Base-by-base conservation (phyloP, 2,113 vertebrate species). In the Grantiella picta region DNA sequence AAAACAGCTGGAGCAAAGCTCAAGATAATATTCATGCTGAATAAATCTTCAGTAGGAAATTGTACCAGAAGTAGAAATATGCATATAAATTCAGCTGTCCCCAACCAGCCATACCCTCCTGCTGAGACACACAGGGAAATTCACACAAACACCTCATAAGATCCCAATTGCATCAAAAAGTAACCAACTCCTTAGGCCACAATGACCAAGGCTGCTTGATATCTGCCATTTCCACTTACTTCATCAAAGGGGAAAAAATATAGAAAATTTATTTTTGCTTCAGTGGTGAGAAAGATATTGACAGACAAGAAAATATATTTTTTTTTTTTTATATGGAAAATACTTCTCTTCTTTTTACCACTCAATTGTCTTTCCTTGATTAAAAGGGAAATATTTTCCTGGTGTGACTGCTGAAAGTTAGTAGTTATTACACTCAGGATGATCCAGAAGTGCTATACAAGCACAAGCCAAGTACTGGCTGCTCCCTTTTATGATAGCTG, bases 161-260 rank as follows among this genome's bases (percentile, higher is more conserved):
- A 13, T 73, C 59, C 40, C 57, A 42, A 1, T 0, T 18, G 18
- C 24, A 44, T 13, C 36, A 5, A 27, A 42, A 72, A 47, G 4
- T 8, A n/a, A 27, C 29, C 27, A 77, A 9, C 3, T 4, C 23
- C 25, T 27, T 0, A 8, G 19, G 12, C 12, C 27, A 25, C 23
- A 4, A 1, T 8, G 6, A 2, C 35, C n/a, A 35, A 57, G 36
- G 56, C 24, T 36, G 22, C 12, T n/a, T 19, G 19, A 7, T 1
- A 12, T 0, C 2, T 56, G 60, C 24, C 25, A 15, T 35, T 42
- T 33, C 45, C 66, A 82, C 22, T 36, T 31, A 52, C 27, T 20
- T 15, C 6, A 20, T 17, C 45, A 54, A 53, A 33, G 10, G 16
- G 14, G 5, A 16, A 24, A 50, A 52, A 93, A 29, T 36, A 77